Evolutionary conservation across 2,797 vertebrate species (phyloP).

Genomic region (Sebastes umbrosus): DNA sequence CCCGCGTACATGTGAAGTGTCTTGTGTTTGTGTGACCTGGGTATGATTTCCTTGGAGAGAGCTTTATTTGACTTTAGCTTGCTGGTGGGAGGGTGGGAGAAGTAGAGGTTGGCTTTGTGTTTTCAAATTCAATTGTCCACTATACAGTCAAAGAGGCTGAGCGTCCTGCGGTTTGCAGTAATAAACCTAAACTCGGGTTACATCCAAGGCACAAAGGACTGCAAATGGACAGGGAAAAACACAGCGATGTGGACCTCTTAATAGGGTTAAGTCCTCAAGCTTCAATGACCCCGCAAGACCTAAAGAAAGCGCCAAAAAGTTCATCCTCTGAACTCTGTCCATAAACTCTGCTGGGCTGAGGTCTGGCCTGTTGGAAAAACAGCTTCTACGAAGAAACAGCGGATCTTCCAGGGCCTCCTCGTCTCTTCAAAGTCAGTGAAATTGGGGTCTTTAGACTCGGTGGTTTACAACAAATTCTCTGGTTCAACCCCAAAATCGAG

Average conservation of each 20-base stretch:
- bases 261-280: conserved; percentile 19
- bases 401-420: conserved; percentile 24
- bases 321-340: conserved; percentile 21
- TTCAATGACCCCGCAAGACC: conserved; percentile 1
- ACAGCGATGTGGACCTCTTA: conserved; percentile 1
- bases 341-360: background rate
- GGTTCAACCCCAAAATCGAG: conserved; percentile 56
- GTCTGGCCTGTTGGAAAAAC: conserved; percentile 15
- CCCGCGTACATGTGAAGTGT: conserved; percentile 24
- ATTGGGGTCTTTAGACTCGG: conserved; percentile 41
- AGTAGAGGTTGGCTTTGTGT: conserved; percentile 48
- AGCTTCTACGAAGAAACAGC: background rate
- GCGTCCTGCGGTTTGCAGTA: conserved; percentile 64
- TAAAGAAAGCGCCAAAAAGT: conserved; percentile 2
- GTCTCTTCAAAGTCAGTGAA: conserved; percentile 55
- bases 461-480: conserved; percentile 66
- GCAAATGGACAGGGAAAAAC: conserved; percentile 43
- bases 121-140: conserved; percentile 75
- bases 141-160: conserved; percentile 43
- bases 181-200: conserved; percentile 67
- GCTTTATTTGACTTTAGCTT: conserved; percentile 59
- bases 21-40: conserved; percentile 63
- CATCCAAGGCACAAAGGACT: conserved; percentile 39
- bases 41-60: conserved; percentile 51
- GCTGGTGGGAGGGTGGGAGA: conserved; percentile 57